These are phyloP conservation scores for Drosophila sulfurigaster DNA, from an alignment of 1,140 invertebrate species.

Conservation along the genomic window DNA sequence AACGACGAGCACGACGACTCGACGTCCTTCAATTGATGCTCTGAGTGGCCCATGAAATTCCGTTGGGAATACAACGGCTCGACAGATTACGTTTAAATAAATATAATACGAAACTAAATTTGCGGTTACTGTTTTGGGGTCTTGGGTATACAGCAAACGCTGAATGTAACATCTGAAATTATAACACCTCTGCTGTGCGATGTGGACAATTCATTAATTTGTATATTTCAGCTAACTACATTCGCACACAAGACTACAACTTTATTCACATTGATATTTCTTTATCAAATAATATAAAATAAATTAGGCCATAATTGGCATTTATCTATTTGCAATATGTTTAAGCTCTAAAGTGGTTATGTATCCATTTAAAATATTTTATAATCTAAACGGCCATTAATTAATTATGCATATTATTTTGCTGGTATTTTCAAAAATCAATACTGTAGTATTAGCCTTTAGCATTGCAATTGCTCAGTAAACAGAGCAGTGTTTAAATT, in stretches of 20 bases:
- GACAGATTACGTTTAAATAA: slow-evolving; percentile 33
- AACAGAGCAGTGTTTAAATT: background rate
- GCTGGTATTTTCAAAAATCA: background rate
- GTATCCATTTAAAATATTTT: background rate
- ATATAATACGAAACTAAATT: slow-evolving; percentile 24
- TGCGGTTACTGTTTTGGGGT: background rate
- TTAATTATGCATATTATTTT: background rate
- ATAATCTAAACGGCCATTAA: background rate
- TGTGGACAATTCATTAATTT: background rate
- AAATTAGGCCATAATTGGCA: background rate
- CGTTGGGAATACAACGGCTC: slow-evolving; percentile 40
- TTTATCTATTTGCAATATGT: background rate
- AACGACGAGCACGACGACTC: slow-evolving; percentile 13
- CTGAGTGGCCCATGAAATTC: slow-evolving; percentile 33
- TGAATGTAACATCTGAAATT: background rate
- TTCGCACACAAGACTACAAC: too few relatives aligned
- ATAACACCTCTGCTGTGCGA: background rate
- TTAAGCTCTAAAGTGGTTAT: background rate
- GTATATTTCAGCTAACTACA: too few relatives aligned
- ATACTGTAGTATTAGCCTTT: background rate
- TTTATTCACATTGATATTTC: too few relatives aligned
- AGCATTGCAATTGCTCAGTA: background rate
- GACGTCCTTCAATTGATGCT: slow-evolving; percentile 22
- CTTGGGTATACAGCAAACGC: background rate
- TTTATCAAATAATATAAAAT: background rate